Evolutionary conservation across 2,888 invertebrate species (phyloP).

Genomic region (Hyalella azteca): DNA sequence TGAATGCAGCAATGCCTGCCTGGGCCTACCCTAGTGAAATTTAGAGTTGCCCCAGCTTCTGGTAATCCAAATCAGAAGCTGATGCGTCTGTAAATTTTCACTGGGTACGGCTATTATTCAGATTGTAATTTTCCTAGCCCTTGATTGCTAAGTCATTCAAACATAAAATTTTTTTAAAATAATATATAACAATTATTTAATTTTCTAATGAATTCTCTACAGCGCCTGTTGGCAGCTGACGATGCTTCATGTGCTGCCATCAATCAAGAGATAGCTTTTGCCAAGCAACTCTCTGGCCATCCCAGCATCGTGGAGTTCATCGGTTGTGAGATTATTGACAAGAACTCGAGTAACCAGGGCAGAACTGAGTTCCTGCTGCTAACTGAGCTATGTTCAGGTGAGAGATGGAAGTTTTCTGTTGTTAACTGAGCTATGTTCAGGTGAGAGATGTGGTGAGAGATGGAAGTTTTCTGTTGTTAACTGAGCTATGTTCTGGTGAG

Average conservation of each 20-base stretch:
- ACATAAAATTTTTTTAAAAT: no score
- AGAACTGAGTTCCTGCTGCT: conserved; percentile 89
- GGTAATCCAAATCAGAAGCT: no score
- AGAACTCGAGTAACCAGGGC: conserved; percentile 78
- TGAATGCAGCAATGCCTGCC: no score
- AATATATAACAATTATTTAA: background rate
- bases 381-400: conserved; percentile 90
- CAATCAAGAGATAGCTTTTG: conserved; percentile 59
- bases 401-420: no score
- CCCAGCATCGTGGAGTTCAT: conserved; percentile 89
- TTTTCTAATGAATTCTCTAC: background rate
- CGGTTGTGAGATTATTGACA: conserved; percentile 80
- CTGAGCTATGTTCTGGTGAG: conserved; percentile 87
- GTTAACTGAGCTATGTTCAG: no score
- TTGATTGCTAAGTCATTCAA: no score
- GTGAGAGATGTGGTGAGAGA: no score
- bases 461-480: conserved; percentile 89
- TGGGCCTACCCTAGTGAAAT: no score
- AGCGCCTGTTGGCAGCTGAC: conserved; percentile 52
- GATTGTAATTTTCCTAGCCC: no score
- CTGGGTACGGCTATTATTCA: no score
- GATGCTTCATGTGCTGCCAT: conserved; percentile 47
- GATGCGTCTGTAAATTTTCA: no score
- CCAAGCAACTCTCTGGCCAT: conserved; percentile 88
- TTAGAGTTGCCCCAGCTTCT: no score